Conservation (phyloP, 2,113 vertebrate genomes). For the Rhineura floridana region DNA sequence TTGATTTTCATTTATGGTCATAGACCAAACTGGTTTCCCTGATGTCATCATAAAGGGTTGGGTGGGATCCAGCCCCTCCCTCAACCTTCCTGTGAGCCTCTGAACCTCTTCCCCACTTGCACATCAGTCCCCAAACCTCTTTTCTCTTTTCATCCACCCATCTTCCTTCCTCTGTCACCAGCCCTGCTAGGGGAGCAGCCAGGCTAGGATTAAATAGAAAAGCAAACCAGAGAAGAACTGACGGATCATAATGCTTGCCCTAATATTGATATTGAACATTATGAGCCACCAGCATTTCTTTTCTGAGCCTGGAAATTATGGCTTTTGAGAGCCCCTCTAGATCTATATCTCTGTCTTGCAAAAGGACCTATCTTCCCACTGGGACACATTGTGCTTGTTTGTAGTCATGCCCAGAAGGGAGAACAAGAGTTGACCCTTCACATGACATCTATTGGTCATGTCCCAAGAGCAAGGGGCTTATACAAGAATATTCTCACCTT, state of each 20-base stretch:
- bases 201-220: not conserved
- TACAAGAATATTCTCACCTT: not conserved
- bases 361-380: not conserved
- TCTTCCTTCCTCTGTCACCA: not conserved
- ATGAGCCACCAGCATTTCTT: not conserved
- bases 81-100: not conserved
- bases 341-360: not conserved
- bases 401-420: not conserved
- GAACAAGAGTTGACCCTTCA: not conserved
- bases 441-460: not conserved
- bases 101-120: not conserved
- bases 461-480: not conserved
- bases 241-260: too few species aligned
- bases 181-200: not conserved
- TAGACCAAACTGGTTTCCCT: too few species aligned
- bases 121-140: not conserved
- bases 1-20: too few species aligned
- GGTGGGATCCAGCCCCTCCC: not conserved
- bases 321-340: not conserved
- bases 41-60: too few species aligned
- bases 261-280: not conserved
- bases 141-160: too few species aligned
- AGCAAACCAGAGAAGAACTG: not conserved
- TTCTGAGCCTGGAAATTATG: not conserved
- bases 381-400: not conserved